Percentiles rank a stretch among this genome's conserved stretches.
These are phyloP conservation scores for Chymomyza amoena DNA, from an alignment of 2,888 invertebrate species.

Conservation along the genomic window DNA sequence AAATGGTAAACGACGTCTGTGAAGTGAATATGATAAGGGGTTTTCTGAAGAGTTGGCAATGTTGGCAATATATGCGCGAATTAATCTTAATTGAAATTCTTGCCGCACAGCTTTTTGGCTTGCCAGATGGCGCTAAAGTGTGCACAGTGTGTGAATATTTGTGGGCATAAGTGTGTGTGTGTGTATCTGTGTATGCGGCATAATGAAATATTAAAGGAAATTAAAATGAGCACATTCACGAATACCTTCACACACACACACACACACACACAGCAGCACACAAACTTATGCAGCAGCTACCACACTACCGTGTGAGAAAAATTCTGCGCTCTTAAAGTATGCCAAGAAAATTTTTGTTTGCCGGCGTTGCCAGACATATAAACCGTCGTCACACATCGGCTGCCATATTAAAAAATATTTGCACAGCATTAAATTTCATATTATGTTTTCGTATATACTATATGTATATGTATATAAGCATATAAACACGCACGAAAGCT, in stretches of 20 bases:
- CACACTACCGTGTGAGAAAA: not conserved
- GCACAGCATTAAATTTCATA: constrained; percentile 55
- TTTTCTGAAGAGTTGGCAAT: not conserved
- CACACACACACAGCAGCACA: not conserved
- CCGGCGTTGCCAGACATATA: not conserved
- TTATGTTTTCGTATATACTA: constrained; percentile 17
- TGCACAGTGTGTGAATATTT: constrained; percentile 40
- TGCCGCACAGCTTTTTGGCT: constrained; percentile 43
- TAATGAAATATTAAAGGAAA: constrained; percentile 61
- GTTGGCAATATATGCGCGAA: constrained; percentile 61
- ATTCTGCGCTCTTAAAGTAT: not conserved
- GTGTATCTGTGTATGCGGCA: constrained; percentile 5
- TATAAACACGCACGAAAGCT: not conserved
- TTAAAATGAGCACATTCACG: constrained; percentile 56
- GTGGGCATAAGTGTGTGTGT: not conserved
- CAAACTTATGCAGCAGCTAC: not conserved
- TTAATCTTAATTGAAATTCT: constrained; percentile 73
- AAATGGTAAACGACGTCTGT: not conserved
- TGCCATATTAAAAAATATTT: constrained; percentile 49
- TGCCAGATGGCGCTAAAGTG: constrained; percentile 17
- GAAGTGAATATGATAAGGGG: not conserved
- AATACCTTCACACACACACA: constrained; percentile 13
- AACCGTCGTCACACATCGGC: not conserved
- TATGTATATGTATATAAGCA: not conserved
- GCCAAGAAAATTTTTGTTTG: not conserved